phyloP scores from a whole-genome alignment of 2,888 invertebrate species.

The Pristionchus mayeri region DNA sequence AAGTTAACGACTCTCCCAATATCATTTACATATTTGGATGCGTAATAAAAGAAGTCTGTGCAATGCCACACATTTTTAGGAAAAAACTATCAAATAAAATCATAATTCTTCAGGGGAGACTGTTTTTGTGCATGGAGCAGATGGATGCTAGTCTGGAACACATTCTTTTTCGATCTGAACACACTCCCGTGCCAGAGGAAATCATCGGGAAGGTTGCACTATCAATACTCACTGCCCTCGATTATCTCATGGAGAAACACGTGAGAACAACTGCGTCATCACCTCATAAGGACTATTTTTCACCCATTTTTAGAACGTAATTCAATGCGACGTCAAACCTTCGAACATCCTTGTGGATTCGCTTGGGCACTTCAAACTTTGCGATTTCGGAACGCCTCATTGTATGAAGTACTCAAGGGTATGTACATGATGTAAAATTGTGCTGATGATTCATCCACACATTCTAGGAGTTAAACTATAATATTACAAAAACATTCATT shows the following conservation, averaged over 20 bases:
- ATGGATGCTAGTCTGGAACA: conserved; percentile 99
- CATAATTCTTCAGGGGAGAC: conserved; percentile 81
- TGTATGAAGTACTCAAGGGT: no score
- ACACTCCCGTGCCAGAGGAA: conserved; percentile 92
- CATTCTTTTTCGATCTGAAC: conserved; percentile 84
- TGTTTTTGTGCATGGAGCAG: conserved; percentile 99
- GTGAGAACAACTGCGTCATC: no score
- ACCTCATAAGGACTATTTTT: no score
- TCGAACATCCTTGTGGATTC: conserved; percentile 96
- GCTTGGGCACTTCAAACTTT: conserved; percentile 94
- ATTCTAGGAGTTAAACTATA: no score
- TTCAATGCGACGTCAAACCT: conserved; percentile 80
- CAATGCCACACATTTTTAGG: background rate
- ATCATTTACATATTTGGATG: conserved; percentile 97
- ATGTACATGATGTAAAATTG: no score
- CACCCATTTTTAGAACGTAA: conserved; percentile 67
- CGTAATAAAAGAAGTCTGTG: conserved; percentile 91
- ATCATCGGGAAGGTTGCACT: conserved; percentile 97
- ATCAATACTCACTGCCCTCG: conserved; percentile 95
- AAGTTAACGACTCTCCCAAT: conserved; percentile 95
- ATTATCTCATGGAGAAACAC: conserved; percentile 94
- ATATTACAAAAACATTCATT: conserved; percentile 91
- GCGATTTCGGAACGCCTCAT: conserved; percentile 99
- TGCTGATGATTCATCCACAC: no score
- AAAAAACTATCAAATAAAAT: no score